phyloP scores from a whole-genome alignment of 2,113 vertebrate genomes.

The Oncorhynchus mykiss region DNA sequence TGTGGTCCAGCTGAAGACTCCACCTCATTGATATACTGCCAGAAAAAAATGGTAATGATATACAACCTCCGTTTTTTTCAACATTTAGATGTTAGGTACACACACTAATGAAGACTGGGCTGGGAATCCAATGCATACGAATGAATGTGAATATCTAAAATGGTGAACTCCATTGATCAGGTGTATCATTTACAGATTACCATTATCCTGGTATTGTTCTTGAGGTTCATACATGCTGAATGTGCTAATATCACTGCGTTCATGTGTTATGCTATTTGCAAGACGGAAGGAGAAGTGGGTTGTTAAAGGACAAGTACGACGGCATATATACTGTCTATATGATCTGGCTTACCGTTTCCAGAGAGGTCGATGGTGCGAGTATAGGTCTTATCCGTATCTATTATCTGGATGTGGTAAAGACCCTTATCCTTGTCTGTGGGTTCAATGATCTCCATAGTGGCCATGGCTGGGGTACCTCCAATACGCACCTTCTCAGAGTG shows the following conservation, averaged over 20 bases:
- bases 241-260: no score
- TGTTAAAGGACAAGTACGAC: background rate
- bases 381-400: slow-evolving; percentile 79
- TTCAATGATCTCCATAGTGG: slow-evolving; percentile 90
- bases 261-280: no score
- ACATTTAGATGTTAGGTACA: no score
- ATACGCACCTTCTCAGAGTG: slow-evolving; percentile 86
- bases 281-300: no score
- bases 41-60: no score
- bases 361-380: slow-evolving; percentile 87
- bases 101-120: no score
- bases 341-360: slow-evolving; percentile 82
- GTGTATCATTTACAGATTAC: background rate
- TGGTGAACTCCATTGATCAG: background rate
- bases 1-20: no score
- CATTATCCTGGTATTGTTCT: no score
- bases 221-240: background rate
- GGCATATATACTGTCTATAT: background rate
- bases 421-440: slow-evolving; percentile 91
- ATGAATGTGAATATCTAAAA: background rate
- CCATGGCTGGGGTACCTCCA: slow-evolving; percentile 84
- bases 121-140: no score
- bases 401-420: slow-evolving; percentile 86
- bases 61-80: no score
- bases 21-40: no score